These are phyloP conservation scores for Kryptopterus vitreolus DNA, from an alignment of 2,797 vertebrate genomes.

Conservation along the genomic window DNA sequence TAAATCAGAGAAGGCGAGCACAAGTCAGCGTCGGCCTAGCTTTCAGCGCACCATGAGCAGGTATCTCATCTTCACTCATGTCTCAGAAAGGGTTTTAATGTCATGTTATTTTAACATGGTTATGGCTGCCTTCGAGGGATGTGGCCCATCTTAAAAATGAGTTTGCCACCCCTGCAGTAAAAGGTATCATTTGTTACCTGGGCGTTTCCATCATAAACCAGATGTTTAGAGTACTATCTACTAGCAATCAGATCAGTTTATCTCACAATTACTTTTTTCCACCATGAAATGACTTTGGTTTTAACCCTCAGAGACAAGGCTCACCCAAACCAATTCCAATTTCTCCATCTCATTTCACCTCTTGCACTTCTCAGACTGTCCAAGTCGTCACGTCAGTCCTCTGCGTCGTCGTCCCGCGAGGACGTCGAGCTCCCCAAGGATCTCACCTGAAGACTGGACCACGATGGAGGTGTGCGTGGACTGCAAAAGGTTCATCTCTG, in stretches of 20 bases:
- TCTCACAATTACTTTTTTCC: neutral
- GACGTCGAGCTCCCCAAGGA: slow-evolving; percentile 89
- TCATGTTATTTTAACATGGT: neutral
- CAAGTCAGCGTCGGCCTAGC: slow-evolving; percentile 78
- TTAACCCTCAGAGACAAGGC: too few species aligned
- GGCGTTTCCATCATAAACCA: neutral
- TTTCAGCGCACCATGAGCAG: slow-evolving; percentile 78
- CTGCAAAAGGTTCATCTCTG: slow-evolving; percentile 97
- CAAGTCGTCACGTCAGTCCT: slow-evolving; percentile 71
- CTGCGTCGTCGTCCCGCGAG: slow-evolving; percentile 81
- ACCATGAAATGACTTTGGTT: neutral
- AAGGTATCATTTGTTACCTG: neutral
- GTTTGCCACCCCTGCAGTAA: too few species aligned
- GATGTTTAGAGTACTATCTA: neutral
- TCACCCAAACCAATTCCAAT: neutral
- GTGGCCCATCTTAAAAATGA: too few species aligned
- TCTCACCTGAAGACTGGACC: slow-evolving; percentile 95
- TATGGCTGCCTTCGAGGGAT: too few species aligned
- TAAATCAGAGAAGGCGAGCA: slow-evolving; percentile 81
- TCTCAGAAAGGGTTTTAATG: neutral
- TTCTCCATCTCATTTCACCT: neutral
- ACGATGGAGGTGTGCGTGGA: slow-evolving; percentile 99
- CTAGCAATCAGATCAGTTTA: neutral
- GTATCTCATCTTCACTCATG: slow-evolving; percentile 57
- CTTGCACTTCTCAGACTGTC: slow-evolving; percentile 74